Base-by-base conservation (phyloP, 1,140 invertebrate genomes). In the Acarapis woodi region DNA sequence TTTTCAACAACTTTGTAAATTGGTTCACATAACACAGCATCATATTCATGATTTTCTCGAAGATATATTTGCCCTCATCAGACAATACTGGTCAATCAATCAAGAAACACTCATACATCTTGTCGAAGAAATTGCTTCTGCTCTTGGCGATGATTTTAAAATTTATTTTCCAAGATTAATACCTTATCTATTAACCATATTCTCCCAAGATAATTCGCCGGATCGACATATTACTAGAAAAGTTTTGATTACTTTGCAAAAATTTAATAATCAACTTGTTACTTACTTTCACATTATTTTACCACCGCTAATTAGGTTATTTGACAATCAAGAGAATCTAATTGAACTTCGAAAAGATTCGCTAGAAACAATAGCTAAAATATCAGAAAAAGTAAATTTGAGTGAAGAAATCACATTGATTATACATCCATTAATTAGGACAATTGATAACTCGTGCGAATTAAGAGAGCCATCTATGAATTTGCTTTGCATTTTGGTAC, bases 11-110 rank as follows among this genome's bases (percentile, higher is more conserved):
- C 55, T 93, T 31, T 78, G 75, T 4, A 66, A 71, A 42, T 57
- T 93, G 4, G 83, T 88, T 42, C 67, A 70, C 3, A 80, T 90
- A 42, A 79, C 90, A 0, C 79, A 83, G 50, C 79, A 88, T 50
- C 85, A 96, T 52, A 88, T 97, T 45, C 65, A 87, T 33, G 79
- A 80, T 51, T 94, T 93, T 56, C 64, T 97, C 46, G 76, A 83
- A 44, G 80, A 90, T 48, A 93, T 96, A 48, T 94, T 94, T 51
- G 63, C 63, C 40, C 58, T 96, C 3, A 83, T 96, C 25, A 82
- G 80, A 61, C 66, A 68, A 42, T 65, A 62, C 47, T 69, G 66
- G 66, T 63, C 59, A 15, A 51, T 57, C 1, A 63, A 61, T 38
- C 56, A 60, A 49, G 53, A 49, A 32, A 61, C 57, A 3, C 62